phyloP scores from a whole-genome alignment of 2,113 vertebrate species.

The Pterocles gutturalis region DNA sequence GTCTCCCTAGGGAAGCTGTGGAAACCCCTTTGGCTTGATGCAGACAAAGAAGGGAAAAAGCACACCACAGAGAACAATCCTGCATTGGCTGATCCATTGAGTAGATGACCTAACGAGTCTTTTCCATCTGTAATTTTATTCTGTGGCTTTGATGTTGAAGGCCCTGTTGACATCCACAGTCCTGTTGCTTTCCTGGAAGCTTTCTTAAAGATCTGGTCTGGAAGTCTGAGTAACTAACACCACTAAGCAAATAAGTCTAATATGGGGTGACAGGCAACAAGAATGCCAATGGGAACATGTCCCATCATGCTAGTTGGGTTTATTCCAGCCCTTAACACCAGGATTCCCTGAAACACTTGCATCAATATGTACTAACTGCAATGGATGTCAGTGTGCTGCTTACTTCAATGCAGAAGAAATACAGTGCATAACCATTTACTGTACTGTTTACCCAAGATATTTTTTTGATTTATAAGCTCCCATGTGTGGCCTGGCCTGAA shows the following conservation, averaged over 20 bases:
- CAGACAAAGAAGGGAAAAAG: constrained; percentile 35
- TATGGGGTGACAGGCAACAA: neutral
- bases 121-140: constrained; percentile 49
- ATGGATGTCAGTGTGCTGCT: neutral
- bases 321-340: neutral
- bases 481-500: neutral
- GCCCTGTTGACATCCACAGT: neutral
- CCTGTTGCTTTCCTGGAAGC: constrained; percentile 53
- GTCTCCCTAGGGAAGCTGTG: constrained; percentile 30
- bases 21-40: constrained; percentile 37
- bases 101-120: constrained; percentile 8
- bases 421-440: neutral
- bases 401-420: neutral
- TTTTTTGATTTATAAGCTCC: neutral
- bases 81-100: neutral
- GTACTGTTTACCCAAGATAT: neutral
- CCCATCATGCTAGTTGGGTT: neutral
- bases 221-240: neutral
- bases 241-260: neutral
- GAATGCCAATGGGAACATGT: neutral
- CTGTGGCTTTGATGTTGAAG: constrained; percentile 1
- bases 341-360: neutral
- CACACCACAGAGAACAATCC: neutral
- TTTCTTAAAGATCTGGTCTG: constrained; percentile 3
- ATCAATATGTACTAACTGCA: neutral